A percentile compares a stretch with the other conserved stretches of the same genome.
Conservation (phyloP, 1,140 invertebrate species). For the Homarus americanus region DNA sequence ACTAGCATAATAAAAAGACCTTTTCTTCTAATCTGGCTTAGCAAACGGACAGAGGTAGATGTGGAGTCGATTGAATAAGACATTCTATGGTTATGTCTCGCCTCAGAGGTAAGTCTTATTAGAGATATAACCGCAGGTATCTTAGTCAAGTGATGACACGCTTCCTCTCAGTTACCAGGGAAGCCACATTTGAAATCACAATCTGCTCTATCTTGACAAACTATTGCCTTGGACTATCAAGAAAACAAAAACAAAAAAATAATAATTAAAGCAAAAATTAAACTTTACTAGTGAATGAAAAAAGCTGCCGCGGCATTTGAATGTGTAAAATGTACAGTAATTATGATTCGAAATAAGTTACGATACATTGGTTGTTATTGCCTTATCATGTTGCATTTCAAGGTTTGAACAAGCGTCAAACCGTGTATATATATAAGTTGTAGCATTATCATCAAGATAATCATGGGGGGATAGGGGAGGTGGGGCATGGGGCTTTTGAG, state of each 20-base stretch:
- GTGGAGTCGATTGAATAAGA: slow-evolving; percentile 34
- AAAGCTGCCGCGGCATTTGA: slow-evolving; percentile 65
- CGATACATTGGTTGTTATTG: slow-evolving; percentile 69
- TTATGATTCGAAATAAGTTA: slow-evolving; percentile 71
- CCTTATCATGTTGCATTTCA: slow-evolving; percentile 58
- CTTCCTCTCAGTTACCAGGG: slow-evolving; percentile 52
- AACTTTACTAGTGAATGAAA: slow-evolving; percentile 53
- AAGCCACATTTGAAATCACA: slow-evolving; percentile 64
- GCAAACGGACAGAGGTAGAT: slow-evolving; percentile 44
- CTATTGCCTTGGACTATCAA: slow-evolving; percentile 69
- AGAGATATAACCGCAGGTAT: neutral
- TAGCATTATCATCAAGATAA: slow-evolving; percentile 27
- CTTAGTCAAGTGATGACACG: slow-evolving; percentile 8
- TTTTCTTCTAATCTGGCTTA: slow-evolving; percentile 30
- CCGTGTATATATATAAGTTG: slow-evolving; percentile 29
- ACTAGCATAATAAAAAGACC: slow-evolving; percentile 30
- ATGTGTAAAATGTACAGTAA: slow-evolving; percentile 72
- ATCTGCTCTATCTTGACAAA: slow-evolving; percentile 64
- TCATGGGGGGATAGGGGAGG: slow-evolving; percentile 19
- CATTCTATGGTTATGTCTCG: slow-evolving; percentile 6
- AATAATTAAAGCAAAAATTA: slow-evolving; percentile 31
- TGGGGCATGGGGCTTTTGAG: slow-evolving; percentile 30
- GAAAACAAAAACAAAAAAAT: slow-evolving; percentile 18
- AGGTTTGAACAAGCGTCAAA: slow-evolving; percentile 43
- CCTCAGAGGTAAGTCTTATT: neutral